These are phyloP conservation scores for Blastomussa wellsi DNA, from an alignment of 92 coral and sea anemone genomes.

Conservation along the genomic window DNA sequence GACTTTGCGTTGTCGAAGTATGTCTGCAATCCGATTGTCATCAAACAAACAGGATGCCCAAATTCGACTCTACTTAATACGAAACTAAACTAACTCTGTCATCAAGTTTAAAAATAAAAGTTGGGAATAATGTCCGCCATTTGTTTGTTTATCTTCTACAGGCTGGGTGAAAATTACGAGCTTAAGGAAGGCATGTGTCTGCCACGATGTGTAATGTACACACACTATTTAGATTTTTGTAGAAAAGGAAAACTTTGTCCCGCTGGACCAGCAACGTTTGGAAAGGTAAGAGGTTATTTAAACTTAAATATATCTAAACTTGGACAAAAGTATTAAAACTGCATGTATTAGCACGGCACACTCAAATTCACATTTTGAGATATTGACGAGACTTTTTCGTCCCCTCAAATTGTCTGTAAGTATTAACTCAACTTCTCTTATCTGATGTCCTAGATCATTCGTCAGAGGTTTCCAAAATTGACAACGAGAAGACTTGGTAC, in stretches of 20 bases:
- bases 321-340: no score
- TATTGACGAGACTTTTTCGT: no score
- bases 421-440: neutral
- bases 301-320: neutral
- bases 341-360: no score
- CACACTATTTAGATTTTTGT: conserved; percentile 95
- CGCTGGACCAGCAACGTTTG: conserved; percentile 98
- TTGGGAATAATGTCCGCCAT: neutral
- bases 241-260: conserved; percentile 82
- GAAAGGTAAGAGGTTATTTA: conserved; percentile 66
- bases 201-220: conserved; percentile 96
- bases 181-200: conserved; percentile 95
- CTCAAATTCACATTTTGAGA: no score
- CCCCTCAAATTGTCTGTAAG: no score
- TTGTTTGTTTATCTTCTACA: conserved; percentile 13
- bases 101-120: neutral
- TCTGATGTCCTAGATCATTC: conserved; percentile 67
- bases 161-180: conserved; percentile 96
- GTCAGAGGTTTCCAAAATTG: conserved; percentile 92
- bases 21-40: no score
- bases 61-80: no score
- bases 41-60: no score
- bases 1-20: no score
- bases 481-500: conserved; percentile 97
- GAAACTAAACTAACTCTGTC: no score